A percentile compares a stretch with the other conserved stretches of the same genome.
phyloP scores from a whole-genome alignment of 2,113 vertebrate genomes.

The Hemibagrus wyckioides region DNA sequence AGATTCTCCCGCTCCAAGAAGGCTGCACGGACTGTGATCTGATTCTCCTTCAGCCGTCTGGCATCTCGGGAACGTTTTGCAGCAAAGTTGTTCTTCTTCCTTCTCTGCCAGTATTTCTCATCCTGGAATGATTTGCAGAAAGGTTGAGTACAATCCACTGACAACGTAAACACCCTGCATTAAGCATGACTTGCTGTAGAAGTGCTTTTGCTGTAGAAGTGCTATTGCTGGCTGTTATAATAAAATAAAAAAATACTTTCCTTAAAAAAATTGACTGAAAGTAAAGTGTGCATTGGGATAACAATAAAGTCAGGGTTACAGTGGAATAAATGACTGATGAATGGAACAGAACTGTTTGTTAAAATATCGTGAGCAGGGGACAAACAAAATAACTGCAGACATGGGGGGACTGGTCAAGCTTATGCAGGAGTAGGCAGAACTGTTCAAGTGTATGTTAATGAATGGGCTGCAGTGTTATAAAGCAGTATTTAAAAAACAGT shows the following conservation, averaged over 20 bases:
- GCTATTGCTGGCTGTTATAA: not conserved
- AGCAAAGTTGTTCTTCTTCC: conserved; percentile 95
- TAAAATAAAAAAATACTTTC: not conserved
- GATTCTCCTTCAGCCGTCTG: conserved; percentile 93
- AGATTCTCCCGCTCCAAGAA: conserved; percentile 95
- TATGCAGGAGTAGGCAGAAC: not conserved
- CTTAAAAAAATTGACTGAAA: not conserved
- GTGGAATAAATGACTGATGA: not conserved
- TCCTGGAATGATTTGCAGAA: conserved; percentile 72
- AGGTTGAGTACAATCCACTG: not conserved
- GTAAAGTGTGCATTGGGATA: not conserved
- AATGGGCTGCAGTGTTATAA: not conserved
- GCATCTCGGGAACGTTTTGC: conserved; percentile 95
- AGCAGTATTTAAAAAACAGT: not conserved
- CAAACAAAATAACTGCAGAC: not conserved
- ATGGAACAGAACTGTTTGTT: not conserved
- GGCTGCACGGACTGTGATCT: conserved; percentile 93
- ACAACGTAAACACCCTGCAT: not conserved
- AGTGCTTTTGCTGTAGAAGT: not conserved
- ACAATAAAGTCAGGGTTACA: not conserved
- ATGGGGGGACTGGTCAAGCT: not conserved
- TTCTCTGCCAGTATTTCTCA: conserved; percentile 92
- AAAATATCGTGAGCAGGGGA: not conserved
- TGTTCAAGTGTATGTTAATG: not conserved
- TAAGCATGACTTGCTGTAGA: not conserved